phyloP scores from a whole-genome alignment of 2,797 vertebrate genomes.

The Acanthurus leucopareius region DNA sequence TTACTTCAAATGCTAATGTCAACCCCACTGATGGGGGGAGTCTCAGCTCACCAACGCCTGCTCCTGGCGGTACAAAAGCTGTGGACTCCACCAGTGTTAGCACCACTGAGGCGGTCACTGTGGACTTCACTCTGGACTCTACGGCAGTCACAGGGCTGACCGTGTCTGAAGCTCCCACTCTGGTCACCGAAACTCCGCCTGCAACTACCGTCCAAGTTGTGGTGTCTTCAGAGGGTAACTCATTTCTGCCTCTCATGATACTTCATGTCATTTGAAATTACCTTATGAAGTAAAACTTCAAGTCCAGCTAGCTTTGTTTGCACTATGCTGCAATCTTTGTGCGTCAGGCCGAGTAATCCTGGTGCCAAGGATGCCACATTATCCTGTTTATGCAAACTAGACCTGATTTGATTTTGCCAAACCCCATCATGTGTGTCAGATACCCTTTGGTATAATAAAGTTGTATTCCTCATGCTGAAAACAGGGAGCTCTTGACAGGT shows the following conservation, averaged over 20 bases:
- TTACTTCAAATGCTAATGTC: not conserved
- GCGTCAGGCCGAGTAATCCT: not conserved
- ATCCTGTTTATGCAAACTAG: not conserved
- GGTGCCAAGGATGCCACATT: no score
- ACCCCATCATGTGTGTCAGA: not conserved
- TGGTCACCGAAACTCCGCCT: slow-evolving; percentile 21
- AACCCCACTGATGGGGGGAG: not conserved
- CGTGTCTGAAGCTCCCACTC: slow-evolving; percentile 21
- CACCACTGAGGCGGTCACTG: slow-evolving; percentile 9
- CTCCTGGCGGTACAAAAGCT: slow-evolving; percentile 20
- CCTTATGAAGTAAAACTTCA: not conserved
- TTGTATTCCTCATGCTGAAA: not conserved
- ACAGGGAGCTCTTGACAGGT: no score
- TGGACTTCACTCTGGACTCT: not conserved
- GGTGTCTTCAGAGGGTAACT: slow-evolving; percentile 50
- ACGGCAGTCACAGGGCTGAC: not conserved
- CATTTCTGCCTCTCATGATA: not conserved
- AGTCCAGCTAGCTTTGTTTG: not conserved
- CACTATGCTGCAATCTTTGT: not conserved
- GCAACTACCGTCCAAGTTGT: slow-evolving; percentile 32
- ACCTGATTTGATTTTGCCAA: not conserved
- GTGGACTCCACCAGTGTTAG: not conserved
- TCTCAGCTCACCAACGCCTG: slow-evolving; percentile 41
- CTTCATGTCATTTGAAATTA: not conserved
- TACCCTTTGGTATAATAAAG: not conserved